Evolutionary conservation across 2,888 invertebrate genomes (phyloP), one percentile per base, ranked within the genome.

Genomic region (Sesamia inferens): DNA sequence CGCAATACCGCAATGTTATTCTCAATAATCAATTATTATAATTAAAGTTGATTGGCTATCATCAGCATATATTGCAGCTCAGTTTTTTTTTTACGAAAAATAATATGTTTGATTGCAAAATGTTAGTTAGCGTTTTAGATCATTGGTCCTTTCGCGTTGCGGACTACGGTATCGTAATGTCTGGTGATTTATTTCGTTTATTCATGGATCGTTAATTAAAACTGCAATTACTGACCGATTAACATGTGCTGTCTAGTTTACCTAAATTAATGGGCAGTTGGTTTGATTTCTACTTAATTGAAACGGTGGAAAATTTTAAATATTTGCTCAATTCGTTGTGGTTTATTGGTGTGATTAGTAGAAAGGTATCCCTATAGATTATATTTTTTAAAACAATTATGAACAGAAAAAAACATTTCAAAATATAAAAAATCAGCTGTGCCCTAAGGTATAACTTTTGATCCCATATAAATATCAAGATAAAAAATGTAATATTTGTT

Each of bases 1-100:
- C 79, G 83, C 78, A 85, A 79, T 88, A 85, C 86, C 85, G 86
- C 85, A 85, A 88, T 88, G 87, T 81, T 83, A 87, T 88, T 79
- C 80, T 85, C 83, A 82, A 86, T 85, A 84, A 84, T 85, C 89
- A 90, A 90, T 90, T 90, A 90, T 89, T 88, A 84, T 87, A 90
- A 90, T 90, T 87, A 89, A 87, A 79, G 54, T 81, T 88, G 88
- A 90, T 90, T 86, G 89, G 76, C 84, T 78, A 85, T 85, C 84
- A 89, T 88, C 85, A 88, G 79, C 84, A 76, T 69, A 70, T 81
- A 85, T 88, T 88, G 88, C 89, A 87, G 81, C 82, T 73, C 39
- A 71, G 74, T 85, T 85, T 86, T 85, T 86, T 73, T 80, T 86
- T 65, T 44, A 54, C 22, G 24, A 71, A 68, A 80, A 76, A 70